Evolutionary conservation across 2,797 vertebrate genomes (phyloP), one percentile per base, ranked within the genome.

Genomic region (Ceryle rudis): DNA sequence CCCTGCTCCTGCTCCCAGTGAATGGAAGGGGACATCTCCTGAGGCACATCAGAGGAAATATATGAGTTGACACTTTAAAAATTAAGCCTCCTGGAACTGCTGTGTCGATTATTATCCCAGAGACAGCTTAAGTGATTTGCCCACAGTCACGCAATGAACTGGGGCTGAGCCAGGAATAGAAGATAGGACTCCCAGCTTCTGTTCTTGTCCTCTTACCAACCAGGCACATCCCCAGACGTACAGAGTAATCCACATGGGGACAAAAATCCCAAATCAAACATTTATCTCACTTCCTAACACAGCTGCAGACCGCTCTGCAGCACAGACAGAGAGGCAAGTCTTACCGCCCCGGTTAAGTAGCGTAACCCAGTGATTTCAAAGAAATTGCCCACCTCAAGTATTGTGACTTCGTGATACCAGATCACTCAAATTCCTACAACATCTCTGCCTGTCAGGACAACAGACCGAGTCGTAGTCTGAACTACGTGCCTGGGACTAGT

Each of bases 41-140:
- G 26, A 72, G 74, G 88, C 71, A 82, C 26, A 61, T 25, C 0
- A 0, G 86, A 61, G 74, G 57, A 87, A 95, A 95, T 85, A 91
- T 37, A 85, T 72, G 90, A 93, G 72, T 81, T 91, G 93, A 97
- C 83, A 93, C 93, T 95, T 95, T 83, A 93, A 96, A 96, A 97
- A 97, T 92, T 95, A 95, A 95, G 86, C 94, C 69, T 96, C 42
- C 92, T 92, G 79, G 75, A 95, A 87, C 69, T 91, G 86, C 94
- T 89, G 88, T 95, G 96, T 97, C 18, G 14, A 93, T 96, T 95
- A 96, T 93, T 97, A 97, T 95, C 83, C 92, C 86, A 82, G 92
- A 94, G 93, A 93, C 89, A 96, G 94, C 92, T 97, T 95, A 96
- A 97, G 74, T 81, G 94, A 95, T 97, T 96, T 97, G 92, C 79